Percentiles rank a stretch among this genome's conserved stretches.
phyloP scores from a whole-genome alignment of 2,888 invertebrate genomes.

The Drosophila limbata region DNA sequence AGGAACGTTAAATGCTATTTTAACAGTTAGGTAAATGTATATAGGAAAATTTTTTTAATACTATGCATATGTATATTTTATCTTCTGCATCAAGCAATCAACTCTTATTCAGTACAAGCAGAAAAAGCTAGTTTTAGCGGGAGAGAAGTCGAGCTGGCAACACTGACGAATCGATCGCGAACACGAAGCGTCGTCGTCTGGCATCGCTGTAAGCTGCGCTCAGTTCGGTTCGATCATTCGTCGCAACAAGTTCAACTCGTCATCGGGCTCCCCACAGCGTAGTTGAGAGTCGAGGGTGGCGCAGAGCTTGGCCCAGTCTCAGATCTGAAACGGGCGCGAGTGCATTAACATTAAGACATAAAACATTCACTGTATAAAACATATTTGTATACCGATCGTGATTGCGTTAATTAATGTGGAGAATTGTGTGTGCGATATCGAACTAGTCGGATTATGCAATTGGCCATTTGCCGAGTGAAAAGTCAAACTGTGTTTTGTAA shows the following conservation, averaged over 20 bases:
- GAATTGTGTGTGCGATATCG: slow-evolving; percentile 27
- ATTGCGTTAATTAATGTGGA: slow-evolving; percentile 24
- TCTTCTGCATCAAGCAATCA: too few relatives aligned
- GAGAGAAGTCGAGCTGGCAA: slow-evolving; percentile 9
- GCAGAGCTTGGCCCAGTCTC: slow-evolving; percentile 59
- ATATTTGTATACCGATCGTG: not conserved
- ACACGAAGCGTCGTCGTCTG: slow-evolving; percentile 43
- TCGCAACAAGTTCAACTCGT: slow-evolving; percentile 63
- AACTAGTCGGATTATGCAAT: slow-evolving; percentile 52
- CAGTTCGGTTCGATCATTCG: slow-evolving; percentile 70
- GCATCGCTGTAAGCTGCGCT: slow-evolving; percentile 59
- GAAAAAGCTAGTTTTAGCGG: slow-evolving; percentile 26
- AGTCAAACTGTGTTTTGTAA: slow-evolving; percentile 50
- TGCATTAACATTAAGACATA: slow-evolving; percentile 43
- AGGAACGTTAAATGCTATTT: too few relatives aligned
- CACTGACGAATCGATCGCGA: slow-evolving; percentile 20
- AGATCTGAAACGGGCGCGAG: slow-evolving; percentile 67
- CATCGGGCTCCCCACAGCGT: slow-evolving; percentile 48
- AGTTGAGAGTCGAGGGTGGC: slow-evolving; percentile 64
- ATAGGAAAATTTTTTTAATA: too few relatives aligned
- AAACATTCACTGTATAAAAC: slow-evolving; percentile 18
- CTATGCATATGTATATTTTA: too few relatives aligned
- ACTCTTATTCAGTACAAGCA: not conserved
- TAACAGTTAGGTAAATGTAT: too few relatives aligned
- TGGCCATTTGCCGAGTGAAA: slow-evolving; percentile 48